phyloP scores from a whole-genome alignment of 2,888 invertebrate genomes.

The Horisme vitalbata region DNA sequence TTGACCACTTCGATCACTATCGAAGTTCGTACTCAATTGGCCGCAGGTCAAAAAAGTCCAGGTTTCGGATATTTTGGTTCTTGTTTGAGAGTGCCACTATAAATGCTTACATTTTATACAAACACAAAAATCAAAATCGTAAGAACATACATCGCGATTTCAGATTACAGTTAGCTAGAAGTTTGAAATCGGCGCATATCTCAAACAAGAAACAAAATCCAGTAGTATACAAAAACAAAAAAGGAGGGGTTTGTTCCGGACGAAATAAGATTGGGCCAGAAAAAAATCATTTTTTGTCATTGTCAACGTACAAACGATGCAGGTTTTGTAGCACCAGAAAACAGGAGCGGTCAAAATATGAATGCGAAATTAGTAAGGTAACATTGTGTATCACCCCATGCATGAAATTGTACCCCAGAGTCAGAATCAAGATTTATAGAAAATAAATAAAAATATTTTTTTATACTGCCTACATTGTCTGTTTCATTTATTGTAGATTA shows the following conservation, averaged over 20 bases:
- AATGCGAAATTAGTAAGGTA: conserved; percentile 19
- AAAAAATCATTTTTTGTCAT: too few relatives aligned
- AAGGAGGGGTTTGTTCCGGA: conserved; percentile 16
- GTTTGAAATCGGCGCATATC: conserved; percentile 9
- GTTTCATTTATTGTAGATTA: too few relatives aligned
- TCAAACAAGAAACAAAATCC: conserved; percentile 8
- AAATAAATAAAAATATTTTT: too few relatives aligned
- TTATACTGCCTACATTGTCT: too few relatives aligned
- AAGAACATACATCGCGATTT: conserved; percentile 5
- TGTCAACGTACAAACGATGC: conserved; percentile 19
- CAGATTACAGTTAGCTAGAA: conserved; percentile 3
- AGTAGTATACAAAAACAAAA: conserved; percentile 10
- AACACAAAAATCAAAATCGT: background rate
- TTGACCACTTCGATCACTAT: conserved; percentile 25
- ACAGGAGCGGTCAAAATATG: conserved; percentile 19
- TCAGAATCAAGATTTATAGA: too few relatives aligned
- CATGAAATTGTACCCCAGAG: conserved; percentile 20
- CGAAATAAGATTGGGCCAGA: conserved; percentile 9
- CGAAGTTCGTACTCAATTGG: conserved; percentile 7
- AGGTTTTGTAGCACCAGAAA: conserved; percentile 23
- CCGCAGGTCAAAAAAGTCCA: conserved; percentile 13
- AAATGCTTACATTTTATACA: conserved; percentile 20
- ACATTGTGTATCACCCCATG: conserved; percentile 23
- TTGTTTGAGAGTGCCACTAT: conserved; percentile 25
- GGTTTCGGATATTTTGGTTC: conserved; percentile 28